Base-by-base conservation (phyloP, 1,140 invertebrate species). In the Pseudomyrmex gracilis region DNA sequence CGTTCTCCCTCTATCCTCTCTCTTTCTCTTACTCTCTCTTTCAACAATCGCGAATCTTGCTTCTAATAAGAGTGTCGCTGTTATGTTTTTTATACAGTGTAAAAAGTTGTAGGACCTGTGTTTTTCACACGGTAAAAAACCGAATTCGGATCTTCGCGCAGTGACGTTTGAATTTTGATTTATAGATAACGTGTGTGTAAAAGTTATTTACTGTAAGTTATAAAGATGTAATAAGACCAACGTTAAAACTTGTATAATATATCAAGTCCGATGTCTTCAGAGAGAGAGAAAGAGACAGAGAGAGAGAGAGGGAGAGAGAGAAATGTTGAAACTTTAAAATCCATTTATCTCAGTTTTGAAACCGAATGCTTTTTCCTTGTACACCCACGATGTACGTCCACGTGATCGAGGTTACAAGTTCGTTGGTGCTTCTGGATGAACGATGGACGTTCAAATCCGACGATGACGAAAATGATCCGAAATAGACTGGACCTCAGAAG, bases 381-480 rank as follows among this genome's bases (percentile, higher is more conserved):
- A 68, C 64, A 51, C 15, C n/a, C 3, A 70, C 15, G 12, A 58
- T 58, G 20, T 53, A 45, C 10, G 15, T n/a, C 13, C 20, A 70
- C 76, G 2, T 68, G 20, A 78, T 57, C 53, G 43, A 57, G 53
- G 24, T 70, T 78, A 70, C 53, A 53, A 77, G 17, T 43, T 20
- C 15, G 1, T 78, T 57, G 51, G 49, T 70, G 55, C 20, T 49
- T 58, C 53, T 58, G 60, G n/a, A 76, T 76, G 60, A 76, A 13
- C 20, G 20, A 58, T n/a, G 76, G 15, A 68, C 66, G 2, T 49
- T 45, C 66, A 80, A 80, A 80, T 80, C 20, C 45, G 66, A 80
- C 66, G 76, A 80, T 71, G 66, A 71, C 76, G 66, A 58, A 80
- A 71, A 80, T 70, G 55, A 80, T 22, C 22, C 53, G 55, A 80